Conservation (phyloP, 2,113 vertebrate species). For the Octodon degus region DNA sequence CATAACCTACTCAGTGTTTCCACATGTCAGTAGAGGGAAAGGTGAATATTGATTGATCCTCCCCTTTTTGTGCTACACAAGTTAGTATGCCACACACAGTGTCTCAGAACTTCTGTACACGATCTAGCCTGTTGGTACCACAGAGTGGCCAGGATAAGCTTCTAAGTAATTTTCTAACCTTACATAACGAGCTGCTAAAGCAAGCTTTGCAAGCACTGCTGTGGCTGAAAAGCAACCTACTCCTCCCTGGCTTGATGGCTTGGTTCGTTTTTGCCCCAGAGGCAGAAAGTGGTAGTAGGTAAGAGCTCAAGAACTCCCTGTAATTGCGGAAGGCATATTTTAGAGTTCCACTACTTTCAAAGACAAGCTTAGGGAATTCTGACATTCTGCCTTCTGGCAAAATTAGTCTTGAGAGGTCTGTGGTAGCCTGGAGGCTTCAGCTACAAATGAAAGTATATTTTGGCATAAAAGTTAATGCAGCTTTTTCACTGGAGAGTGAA, state of each 20-base stretch:
- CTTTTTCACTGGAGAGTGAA: not conserved
- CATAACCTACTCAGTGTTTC: not conserved
- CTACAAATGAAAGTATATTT: not conserved
- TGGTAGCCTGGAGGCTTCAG: slow-evolving; percentile 29
- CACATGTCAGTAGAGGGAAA: not conserved
- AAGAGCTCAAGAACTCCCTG: not conserved
- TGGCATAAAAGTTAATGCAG: not conserved
- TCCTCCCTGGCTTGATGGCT: not conserved
- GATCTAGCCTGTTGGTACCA: not conserved
- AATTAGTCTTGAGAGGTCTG: slow-evolving; percentile 13
- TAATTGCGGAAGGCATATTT: slow-evolving; percentile 27
- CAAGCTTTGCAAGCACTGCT: not conserved
- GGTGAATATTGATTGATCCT: not conserved
- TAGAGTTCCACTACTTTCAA: not conserved
- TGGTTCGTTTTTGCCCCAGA: not conserved
- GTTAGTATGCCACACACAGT: not conserved
- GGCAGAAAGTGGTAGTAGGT: not conserved
- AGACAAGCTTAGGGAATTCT: not conserved
- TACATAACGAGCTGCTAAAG: not conserved
- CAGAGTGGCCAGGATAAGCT: not conserved
- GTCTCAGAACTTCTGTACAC: not conserved
- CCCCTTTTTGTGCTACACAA: not conserved
- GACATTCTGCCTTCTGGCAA: slow-evolving; percentile 54
- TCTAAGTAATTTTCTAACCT: not conserved
- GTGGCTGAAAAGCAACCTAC: not conserved